phyloP scores from a whole-genome alignment of 2,113 vertebrate genomes.

The Gallinago undulata region DNA sequence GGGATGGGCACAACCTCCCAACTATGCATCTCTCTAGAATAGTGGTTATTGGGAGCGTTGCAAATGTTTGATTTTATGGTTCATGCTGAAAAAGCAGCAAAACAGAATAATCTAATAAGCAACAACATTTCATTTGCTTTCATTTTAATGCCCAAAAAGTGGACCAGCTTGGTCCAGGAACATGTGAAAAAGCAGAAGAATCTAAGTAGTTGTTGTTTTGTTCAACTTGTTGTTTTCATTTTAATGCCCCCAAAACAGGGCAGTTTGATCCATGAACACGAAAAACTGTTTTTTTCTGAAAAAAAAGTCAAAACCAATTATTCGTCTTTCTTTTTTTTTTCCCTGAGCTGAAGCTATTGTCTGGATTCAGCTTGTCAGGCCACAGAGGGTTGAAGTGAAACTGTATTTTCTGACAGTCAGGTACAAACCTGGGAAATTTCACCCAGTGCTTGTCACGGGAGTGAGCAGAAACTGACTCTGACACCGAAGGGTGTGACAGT shows the following conservation, averaged over 20 bases:
- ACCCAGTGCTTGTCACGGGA: not conserved
- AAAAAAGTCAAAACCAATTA: not conserved
- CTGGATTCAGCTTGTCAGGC: not conserved
- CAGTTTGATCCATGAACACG: not conserved
- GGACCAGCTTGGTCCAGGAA: not conserved
- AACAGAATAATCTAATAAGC: not conserved
- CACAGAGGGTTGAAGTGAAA: not conserved
- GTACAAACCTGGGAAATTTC: not conserved
- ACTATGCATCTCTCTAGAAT: not conserved
- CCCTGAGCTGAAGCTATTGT: not conserved
- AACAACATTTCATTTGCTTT: not conserved
- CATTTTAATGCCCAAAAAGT: not conserved
- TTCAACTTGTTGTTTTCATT: not conserved
- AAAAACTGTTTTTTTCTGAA: not conserved
- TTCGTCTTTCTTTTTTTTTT: not conserved
- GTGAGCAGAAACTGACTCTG: not conserved
- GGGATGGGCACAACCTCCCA: not conserved
- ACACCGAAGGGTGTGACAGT: not conserved
- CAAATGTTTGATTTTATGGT: not conserved
- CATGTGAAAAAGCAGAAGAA: not conserved
- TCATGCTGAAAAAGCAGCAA: not conserved
- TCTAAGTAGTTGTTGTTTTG: no score
- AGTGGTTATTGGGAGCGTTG: accelerated
- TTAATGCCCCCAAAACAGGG: not conserved
- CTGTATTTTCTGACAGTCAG: not conserved